Base-by-base conservation (phyloP, 2,797 vertebrate species). In the Allobates femoralis region DNA sequence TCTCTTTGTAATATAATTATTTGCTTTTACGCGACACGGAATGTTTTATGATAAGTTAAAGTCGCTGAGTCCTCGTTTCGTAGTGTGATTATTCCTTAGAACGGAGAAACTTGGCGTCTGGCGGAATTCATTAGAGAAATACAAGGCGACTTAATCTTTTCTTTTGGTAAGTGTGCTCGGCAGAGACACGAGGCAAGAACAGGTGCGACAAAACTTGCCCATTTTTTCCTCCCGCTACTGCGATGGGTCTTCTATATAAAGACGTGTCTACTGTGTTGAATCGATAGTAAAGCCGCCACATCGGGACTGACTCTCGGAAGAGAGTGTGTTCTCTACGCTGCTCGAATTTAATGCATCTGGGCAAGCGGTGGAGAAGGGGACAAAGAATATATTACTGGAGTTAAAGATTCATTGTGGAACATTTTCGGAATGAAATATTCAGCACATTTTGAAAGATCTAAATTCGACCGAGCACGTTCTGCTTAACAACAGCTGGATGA, bases 361-460 rank as follows among this genome's bases (percentile, higher is more conserved):
- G 85, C 56, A 73, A 41, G 64, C 51, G 30, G 51, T 19, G 19
- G 58, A 37, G 41, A 74, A 46, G 60, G 46, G 55, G 60, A 86
- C 79, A 77, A 66, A 79, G 71, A 81, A 76, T 76, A 82, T 82
- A 86, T 81, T 86, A 64, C 41, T 21, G 56, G 21, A 76, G 79
- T 81, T 81, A 81, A 86, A 86, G 85, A 86, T 86, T 86, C 69
- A 86, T 81, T 73, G 78, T 81, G 41, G 53, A 74, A 75, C 55
- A 53, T 71, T 86, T 86, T 81, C 56, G 14, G 78, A 73, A 81
- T 75, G 67, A 86, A 81, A 74, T 86, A 82, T 86, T 81, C 85
- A 86, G 56, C 51, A 76, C n/a, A 66, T 79, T 81, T 81, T 81
- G 53, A 81, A 62, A 66, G 55, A 58, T 83, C 53, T 64, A 50